Base-by-base conservation (phyloP, 2,888 invertebrate genomes). In the Andrena fulva region DNA sequence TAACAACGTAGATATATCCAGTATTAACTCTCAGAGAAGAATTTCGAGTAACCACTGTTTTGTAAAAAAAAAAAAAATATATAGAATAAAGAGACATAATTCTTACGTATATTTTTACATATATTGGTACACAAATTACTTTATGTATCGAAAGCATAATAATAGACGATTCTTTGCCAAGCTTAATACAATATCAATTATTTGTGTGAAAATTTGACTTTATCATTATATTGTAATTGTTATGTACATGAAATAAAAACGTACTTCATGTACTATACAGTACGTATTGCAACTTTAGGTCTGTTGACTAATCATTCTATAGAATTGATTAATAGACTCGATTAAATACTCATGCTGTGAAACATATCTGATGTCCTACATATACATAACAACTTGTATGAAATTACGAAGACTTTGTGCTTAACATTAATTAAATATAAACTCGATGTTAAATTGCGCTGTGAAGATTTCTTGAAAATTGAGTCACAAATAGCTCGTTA, bases 51-150 rank as follows among this genome's bases (percentile, higher is more conserved):
- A 35, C 54, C 35, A 62, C 64, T 52, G 66, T 85, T 86, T 85
- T 85, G 69, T 86, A 86, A 74, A 78, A 77, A 73, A 73, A 79
- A 67, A 74, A 71, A 59, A 16, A 68, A 73, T n/a, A 80, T 54
- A 79, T 75, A 42, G 42, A 42, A 42, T 42, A 42, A 42, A 4
- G 42, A 42, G 42, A 42, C 42, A 42, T 42, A 42, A 83, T 71
- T 64, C 83, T 85, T 71, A 63, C 77, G 86, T 78, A 80, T 76
- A 77, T 78, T 80, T 78, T 66, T 83, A 83, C 75, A 79, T 70
- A 60, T 75, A 35, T 75, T 67, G 66, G 33, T 59, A 75, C 67
- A 73, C 62, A 35, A 62, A 77, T 77, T 71, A 71, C 73, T 76
- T 48, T 71, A 52, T 62, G 71, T 66, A 35, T 74, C 56, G 66